Conservation (phyloP, 2,113 vertebrate species). For the Australoheros scitulus region DNA sequence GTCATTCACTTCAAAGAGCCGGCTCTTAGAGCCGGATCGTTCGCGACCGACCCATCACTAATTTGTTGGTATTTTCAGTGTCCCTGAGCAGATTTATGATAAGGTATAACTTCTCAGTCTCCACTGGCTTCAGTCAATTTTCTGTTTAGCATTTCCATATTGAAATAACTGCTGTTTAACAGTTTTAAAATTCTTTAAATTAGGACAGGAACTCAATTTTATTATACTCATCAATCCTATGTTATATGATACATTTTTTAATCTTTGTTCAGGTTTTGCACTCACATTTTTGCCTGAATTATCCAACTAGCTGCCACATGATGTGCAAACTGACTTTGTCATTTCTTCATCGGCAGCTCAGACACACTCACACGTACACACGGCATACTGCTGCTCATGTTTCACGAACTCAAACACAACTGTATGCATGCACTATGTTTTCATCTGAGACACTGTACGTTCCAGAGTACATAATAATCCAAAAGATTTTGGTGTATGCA, state of each 20-base stretch:
- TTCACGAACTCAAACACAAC: no score
- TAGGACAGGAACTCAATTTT: not conserved
- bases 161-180: not conserved
- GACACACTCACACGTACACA: not conserved
- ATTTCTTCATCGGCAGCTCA: not conserved
- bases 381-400: not conserved
- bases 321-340: not conserved
- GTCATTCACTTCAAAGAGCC: no score
- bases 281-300: not conserved
- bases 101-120: not conserved
- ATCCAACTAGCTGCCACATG: not conserved
- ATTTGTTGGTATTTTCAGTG: not conserved
- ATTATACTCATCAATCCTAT: fast-evolving
- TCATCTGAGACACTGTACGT: not conserved
- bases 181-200: not conserved
- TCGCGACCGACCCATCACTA: no score
- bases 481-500: not conserved
- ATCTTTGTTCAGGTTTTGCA: not conserved
- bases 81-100: not conserved
- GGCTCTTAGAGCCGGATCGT: no score
- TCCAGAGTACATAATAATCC: not conserved
- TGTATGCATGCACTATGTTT: not conserved
- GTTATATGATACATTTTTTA: not conserved
- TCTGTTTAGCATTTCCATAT: not conserved
- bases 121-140: not conserved